Base-by-base conservation (phyloP, 1,140 invertebrate species). In the Drosophila nannoptera region DNA sequence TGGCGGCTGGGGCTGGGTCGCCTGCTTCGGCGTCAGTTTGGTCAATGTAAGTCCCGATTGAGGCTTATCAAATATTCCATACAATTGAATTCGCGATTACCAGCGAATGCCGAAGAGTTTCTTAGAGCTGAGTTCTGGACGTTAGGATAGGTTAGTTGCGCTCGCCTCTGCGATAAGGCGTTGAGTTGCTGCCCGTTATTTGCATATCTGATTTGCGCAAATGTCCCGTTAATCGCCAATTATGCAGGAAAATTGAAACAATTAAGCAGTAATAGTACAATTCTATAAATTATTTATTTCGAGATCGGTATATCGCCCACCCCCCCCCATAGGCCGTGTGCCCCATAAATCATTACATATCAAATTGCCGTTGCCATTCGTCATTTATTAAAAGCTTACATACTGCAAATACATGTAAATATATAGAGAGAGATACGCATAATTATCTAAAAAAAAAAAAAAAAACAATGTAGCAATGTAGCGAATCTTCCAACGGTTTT, bases 1-100 rank as follows among this genome's bases (percentile, higher is more conserved):
- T 73, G 88, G 88, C 46, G 95, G 95, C 46, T 96, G 94, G 94
- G 94, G 94, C 33, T 96, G 95, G 95, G 92, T 95, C 88, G 94
- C 94, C 40, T 94, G 94, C 64, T 90, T 96, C 43, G 94, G 94
- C 69, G 94, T 94, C 67, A 95, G 94, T 88, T 90, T 95, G 78
- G 93, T 95, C 74, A 94, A 95, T 91, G 94, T 94, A 90, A 93
- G 93, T 93, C 67, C 9, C 11, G 5, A 48, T 29, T 31, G 36
- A 2, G 22, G 35, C 49, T 12, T 6, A 49, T 22, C 16, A 12
- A 16, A 36, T 36, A 36, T 36, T 36, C 6, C 35, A 36, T 9
- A 36, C 35, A 36, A 22, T 22, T 22, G 22, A 22, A 22, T 22
- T 3, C 22, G 22, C 22, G 22, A 22, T 1, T n/a, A n/a, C n/a